Conservation (phyloP, 1,140 invertebrate species). For the Himalopsyche phryganea region DNA sequence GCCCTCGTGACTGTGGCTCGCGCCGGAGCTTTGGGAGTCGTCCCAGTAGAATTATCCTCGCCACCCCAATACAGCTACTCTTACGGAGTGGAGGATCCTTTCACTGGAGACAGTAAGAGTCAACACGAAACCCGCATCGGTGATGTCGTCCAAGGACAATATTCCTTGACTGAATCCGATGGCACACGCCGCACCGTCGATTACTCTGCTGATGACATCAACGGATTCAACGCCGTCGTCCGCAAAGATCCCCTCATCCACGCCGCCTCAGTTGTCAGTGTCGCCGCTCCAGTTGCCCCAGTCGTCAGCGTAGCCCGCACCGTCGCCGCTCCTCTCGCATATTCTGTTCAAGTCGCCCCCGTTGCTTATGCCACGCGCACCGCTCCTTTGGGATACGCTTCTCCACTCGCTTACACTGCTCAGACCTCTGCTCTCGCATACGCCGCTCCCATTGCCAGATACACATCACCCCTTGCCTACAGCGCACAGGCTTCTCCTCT, state of each 20-base stretch:
- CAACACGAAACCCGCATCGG: conserved; percentile 59
- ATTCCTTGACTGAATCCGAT: conserved; percentile 57
- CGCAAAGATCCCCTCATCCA: conserved; percentile 28
- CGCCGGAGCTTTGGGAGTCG: conserved; percentile 27
- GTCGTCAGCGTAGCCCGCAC: conserved; percentile 35
- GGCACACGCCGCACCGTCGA: conserved; percentile 57
- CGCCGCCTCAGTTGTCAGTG: conserved; percentile 20
- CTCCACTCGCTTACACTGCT: conserved; percentile 6
- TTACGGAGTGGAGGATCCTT: conserved; percentile 58
- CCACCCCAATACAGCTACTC: conserved; percentile 59
- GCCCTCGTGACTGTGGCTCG: conserved; percentile 35
- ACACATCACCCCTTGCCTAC: conserved; percentile 27
- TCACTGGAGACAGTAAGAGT: conserved; percentile 61
- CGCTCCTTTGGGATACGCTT: conserved; percentile 22
- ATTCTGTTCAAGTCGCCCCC: neutral
- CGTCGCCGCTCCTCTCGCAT: conserved; percentile 27
- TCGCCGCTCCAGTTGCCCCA: too few species aligned
- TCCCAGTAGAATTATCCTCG: conserved; percentile 33
- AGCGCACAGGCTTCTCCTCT: conserved; percentile 29
- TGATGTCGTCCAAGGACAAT: conserved; percentile 58
- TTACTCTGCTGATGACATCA: conserved; percentile 58
- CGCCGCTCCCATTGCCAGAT: conserved; percentile 21
- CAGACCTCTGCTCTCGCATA: conserved; percentile 29
- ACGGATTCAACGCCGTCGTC: conserved; percentile 45
- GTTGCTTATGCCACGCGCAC: conserved; percentile 13